Base-by-base conservation (phyloP, 2,797 vertebrate species). In the Sebastes hubbsi region DNA sequence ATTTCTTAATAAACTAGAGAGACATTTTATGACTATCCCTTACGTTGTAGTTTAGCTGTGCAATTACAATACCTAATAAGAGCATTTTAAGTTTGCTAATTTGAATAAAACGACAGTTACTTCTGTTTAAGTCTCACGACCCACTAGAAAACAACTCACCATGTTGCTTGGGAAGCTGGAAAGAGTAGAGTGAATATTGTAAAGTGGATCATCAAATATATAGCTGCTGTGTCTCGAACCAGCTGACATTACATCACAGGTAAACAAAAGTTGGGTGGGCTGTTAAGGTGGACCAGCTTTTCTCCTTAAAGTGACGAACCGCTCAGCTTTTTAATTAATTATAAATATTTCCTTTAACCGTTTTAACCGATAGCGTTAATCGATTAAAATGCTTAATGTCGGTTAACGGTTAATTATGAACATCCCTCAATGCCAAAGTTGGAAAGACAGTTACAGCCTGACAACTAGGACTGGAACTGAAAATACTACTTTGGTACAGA, bases 81-180 rank as follows among this genome's bases (percentile, higher is more conserved):
- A 3, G 0, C 0, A 0, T 25, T 24, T 3, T 6, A 0, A 14
- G 11, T 46, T 2, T 2, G 1, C 8, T 4, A 29, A 2, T 7
- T 32, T 7, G 12, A 20, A 1, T 63, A 18, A 65, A 84, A 64
- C 34, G 11, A 36, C 32, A 32, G 42, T 75, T 87, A 81, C 78
- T 72, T 68, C 2, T 2, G 58, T 29, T 84, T 90, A 77, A 2
- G n/a, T 10, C 2, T 6, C 1, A 30, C 56, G 83, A 54, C 76
- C 71, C 30, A 34, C 32, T 34, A 10, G 8, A 34, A n/a, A 58
- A 55, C 64, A 36, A 94, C 94, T 95, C 92, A 95, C 94, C 94
- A 95, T 95, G 91, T 81, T 93, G 94, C 80, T 94, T 85, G 91
- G 88, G 86, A 92, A 94, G 92, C 90, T 94, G 90, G 87, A 95